Base-by-base conservation (phyloP, 30 jellyfish, hydroid and myxozoan genomes). In the Nemopilema nomurai region DNA sequence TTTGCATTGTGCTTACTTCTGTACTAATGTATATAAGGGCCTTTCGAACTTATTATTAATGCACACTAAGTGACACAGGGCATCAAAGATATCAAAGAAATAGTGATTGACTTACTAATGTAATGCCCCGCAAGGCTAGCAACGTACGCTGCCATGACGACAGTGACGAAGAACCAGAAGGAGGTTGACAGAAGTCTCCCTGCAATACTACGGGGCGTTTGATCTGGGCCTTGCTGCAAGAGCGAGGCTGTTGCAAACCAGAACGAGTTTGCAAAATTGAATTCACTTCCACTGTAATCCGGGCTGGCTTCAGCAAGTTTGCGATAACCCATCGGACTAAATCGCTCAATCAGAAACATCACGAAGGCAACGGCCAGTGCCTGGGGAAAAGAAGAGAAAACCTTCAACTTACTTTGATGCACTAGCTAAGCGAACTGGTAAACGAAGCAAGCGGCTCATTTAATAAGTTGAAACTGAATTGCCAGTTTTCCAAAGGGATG, bases 161-260 rank as follows among this genome's bases (percentile, higher is more conserved):
- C 81, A 20, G 82, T 67, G 27, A 80, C 87, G 69, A 90, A 90
- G 77, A 90, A 76, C 97, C 97, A 90, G 50, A 90, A 90, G 20
- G 95, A 76, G 79, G 97, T 92, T 29, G 97, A 90, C 16, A 90
- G 76, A 27, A 86, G 32, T 51, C 97, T 77, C 52, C 95, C 97
- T 1, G 97, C 90, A 0, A 86, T 77, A 62, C 92, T 90, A 71
- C 84, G 78, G 17, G 97, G 97, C 8, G 97, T 90, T 13, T 84
- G 91, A 67, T 90, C 97, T 8, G 97, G 93, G 41, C 97, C 97
- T 74, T 90, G 97, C 32, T 90, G 97, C 67, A 90, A 75, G 71
- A 83, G 41, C 69, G 97, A 90, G 72, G 97, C 92, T 62, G 88
- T 83, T 28, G 90, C 94, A 65, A 90, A 90, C 97, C 97, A 90